Conservation (phyloP, 2,888 invertebrate species). For the Cenopis cana region DNA sequence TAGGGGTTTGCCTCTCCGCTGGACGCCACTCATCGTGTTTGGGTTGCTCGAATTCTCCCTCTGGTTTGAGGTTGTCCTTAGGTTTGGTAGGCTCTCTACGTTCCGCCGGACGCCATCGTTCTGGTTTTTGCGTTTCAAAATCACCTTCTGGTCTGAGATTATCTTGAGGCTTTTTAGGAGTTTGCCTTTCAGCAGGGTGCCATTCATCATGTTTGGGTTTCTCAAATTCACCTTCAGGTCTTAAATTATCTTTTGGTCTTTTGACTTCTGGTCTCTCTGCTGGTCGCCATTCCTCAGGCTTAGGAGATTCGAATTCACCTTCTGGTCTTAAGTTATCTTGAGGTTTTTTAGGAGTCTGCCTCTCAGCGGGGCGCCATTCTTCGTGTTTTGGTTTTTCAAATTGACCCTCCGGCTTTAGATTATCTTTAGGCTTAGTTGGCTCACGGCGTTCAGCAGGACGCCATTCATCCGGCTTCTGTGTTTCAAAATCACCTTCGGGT, state of each 20-base stretch:
- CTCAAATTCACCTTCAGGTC: constrained; percentile 70
- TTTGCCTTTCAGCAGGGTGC: constrained; percentile 62
- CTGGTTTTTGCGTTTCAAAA: constrained; percentile 62
- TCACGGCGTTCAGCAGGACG: constrained; percentile 48
- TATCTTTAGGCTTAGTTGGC: constrained; percentile 73
- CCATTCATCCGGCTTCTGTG: constrained; percentile 56
- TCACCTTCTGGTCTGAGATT: constrained; percentile 66
- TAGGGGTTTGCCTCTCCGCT: constrained; percentile 65
- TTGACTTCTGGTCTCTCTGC: constrained; percentile 57
- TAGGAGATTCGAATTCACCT: constrained; percentile 71
- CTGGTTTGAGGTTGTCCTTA: constrained; percentile 80
- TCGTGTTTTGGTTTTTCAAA: constrained; percentile 52
- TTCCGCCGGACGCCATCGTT: constrained; percentile 69
- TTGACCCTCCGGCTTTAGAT: constrained; percentile 68
- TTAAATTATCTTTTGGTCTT: constrained; percentile 61
- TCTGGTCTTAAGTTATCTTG: constrained; percentile 77
- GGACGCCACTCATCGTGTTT: constrained; percentile 63
- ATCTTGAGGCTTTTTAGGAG: constrained; percentile 48
- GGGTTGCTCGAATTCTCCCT: constrained; percentile 78
- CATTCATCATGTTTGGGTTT: constrained; percentile 58
- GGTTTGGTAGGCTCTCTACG: constrained; percentile 63
- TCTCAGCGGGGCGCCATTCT: constrained; percentile 27
- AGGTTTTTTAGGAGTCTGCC: constrained; percentile 52
- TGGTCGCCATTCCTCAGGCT: constrained; percentile 55
- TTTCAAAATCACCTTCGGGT: constrained; percentile 83